Percentiles rank a stretch among this genome's conserved stretches.
These are phyloP conservation scores for Perca flavescens DNA, from an alignment of 2,113 vertebrate genomes.

Conservation along the genomic window DNA sequence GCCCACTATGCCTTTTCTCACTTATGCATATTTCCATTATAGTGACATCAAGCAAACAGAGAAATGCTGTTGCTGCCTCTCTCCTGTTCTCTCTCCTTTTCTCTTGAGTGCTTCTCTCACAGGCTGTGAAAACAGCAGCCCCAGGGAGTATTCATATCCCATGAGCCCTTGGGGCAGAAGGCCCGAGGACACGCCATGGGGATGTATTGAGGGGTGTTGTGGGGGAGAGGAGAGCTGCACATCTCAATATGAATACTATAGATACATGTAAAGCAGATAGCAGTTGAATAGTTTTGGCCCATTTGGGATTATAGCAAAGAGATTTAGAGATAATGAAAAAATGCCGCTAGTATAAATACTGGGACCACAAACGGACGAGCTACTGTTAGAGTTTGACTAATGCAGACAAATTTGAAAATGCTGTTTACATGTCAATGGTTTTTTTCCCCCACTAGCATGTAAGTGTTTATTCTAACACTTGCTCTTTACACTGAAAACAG, in stretches of 20 bases:
- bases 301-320: constrained; percentile 68
- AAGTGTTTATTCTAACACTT: background rate
- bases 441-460: background rate
- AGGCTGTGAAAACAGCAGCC: constrained; percentile 76
- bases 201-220: constrained; percentile 56
- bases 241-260: constrained; percentile 61
- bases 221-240: constrained; percentile 35
- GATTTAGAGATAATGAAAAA: constrained; percentile 49
- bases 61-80: constrained; percentile 65
- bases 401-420: constrained; percentile 6
- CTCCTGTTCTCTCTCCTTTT: constrained; percentile 60
- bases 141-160: constrained; percentile 77
- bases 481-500: too few relatives aligned
- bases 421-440: constrained; percentile 9
- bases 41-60: constrained; percentile 80
- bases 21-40: constrained; percentile 81
- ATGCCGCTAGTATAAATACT: constrained; percentile 7
- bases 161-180: constrained; percentile 79
- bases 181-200: constrained; percentile 77
- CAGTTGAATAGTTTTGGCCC: constrained; percentile 52
- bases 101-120: constrained; percentile 73
- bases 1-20: constrained; percentile 75
- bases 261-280: constrained; percentile 68
- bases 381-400: background rate
- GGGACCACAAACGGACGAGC: constrained; percentile 24